phyloP scores from a whole-genome alignment of 2,797 vertebrate species.

The Clarias fuscus region DNA sequence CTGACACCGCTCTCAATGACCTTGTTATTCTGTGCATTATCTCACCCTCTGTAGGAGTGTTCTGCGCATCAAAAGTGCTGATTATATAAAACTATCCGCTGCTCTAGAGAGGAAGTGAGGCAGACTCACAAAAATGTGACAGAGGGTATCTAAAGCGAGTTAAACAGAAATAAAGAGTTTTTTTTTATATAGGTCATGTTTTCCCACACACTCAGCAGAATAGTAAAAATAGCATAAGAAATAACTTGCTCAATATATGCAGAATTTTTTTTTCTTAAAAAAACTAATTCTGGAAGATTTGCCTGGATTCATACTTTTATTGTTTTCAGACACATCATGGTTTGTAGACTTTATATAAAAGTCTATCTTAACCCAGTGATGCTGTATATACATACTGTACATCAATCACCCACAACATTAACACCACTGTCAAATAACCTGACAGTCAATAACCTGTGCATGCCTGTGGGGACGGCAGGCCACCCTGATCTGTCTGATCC shows the following conservation, averaged over 20 bases:
- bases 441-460: too few relatives aligned
- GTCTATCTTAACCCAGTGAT: too few relatives aligned
- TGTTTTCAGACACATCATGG: too few relatives aligned
- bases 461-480: too few relatives aligned
- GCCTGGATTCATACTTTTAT: too few relatives aligned
- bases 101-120: background rate
- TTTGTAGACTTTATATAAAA: too few relatives aligned
- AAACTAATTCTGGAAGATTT: background rate
- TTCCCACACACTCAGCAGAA: background rate
- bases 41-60: conserved; percentile 14
- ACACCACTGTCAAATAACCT: too few relatives aligned
- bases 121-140: background rate
- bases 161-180: background rate
- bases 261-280: background rate
- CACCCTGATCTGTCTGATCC: too few relatives aligned
- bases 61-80: background rate
- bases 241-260: background rate
- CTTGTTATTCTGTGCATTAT: background rate
- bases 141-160: background rate
- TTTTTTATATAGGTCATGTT: background rate
- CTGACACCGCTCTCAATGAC: background rate
- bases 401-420: too few relatives aligned
- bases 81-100: background rate
- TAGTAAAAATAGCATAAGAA: background rate
- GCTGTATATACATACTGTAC: too few relatives aligned